Base-by-base conservation (phyloP, 1,140 invertebrate genomes). In the Plodia interpunctella region DNA sequence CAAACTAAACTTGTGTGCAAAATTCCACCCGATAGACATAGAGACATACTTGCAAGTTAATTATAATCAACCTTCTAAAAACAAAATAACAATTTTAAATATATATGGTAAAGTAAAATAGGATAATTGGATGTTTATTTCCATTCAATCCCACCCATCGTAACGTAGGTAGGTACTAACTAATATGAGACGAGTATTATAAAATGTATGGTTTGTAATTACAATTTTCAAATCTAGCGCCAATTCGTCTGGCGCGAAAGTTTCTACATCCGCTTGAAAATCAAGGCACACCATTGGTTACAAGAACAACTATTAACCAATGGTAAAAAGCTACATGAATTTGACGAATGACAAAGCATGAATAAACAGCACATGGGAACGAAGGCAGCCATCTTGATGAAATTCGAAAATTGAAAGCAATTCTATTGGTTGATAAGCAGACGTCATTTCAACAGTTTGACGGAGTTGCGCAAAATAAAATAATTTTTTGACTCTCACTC, bases 381-480 rank as follows among this genome's bases (percentile, higher is more conserved):
- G 59, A 18, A 28, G 66, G 66, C 81, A 50, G 84, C 84, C 86
- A 88, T 88, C 58, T 85, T 87, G 64, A 65, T 79, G 72, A 71
- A 71, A 70, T 80, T 82, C 71, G 65, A 84, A 85, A 79, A 79
- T 66, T 60, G 65, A 75, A 51, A 71, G 74, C 65, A 8, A 63
- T 65, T 18, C 62, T 52, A 89, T 89, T 87, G 87, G 87, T 82
- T 61, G 57, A 77, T 72, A 76, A 66, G 18, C 58, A 80, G 70
- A 86, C 81, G 83, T 88, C 84, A 83, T 74, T 78, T 59, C 58
- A 74, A 72, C 83, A 74, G 76, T 82, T 81, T 88, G 84, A 87
- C 86, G 83, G 80, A 79, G 84, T 83, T 87, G 84, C 84, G 84
- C 84, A 87, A 87, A 85, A 80, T 80, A 74, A 80, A 78, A 76